phyloP scores from a whole-genome alignment of 2,113 vertebrate species.

The Thunnus thynnus region DNA sequence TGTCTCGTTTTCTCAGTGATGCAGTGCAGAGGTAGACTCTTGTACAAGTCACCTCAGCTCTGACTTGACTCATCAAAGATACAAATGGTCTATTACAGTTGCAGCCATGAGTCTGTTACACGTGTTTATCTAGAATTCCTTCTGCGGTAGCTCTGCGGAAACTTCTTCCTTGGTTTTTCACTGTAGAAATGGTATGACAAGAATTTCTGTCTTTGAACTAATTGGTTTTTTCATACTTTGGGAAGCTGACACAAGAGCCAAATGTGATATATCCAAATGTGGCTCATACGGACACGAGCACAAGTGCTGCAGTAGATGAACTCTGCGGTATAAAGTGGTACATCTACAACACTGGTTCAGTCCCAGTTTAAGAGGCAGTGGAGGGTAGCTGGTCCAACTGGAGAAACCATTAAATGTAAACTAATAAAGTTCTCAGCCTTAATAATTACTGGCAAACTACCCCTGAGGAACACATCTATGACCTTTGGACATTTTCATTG shows the following conservation, averaged over 20 bases:
- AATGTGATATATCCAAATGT: no score
- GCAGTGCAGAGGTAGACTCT: conserved; percentile 29
- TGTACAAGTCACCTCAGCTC: conserved; percentile 25
- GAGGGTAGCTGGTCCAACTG: background rate
- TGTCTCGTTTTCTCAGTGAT: conserved; percentile 1
- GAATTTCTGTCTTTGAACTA: background rate
- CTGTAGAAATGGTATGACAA: background rate
- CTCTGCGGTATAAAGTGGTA: background rate
- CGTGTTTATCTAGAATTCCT: background rate
- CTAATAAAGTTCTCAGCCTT: background rate
- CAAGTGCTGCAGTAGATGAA: background rate
- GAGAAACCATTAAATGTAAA: background rate
- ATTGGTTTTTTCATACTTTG: background rate
- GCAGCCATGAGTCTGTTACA: background rate
- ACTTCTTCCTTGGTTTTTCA: background rate
- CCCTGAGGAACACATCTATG: background rate
- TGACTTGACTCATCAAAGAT: conserved; percentile 24
- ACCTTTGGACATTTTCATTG: no score
- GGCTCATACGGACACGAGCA: no score
- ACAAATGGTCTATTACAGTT: conserved; percentile 10
- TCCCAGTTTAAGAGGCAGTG: background rate
- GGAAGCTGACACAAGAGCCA: no score
- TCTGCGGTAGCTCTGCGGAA: background rate
- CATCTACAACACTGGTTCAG: background rate
- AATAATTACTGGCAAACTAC: background rate